Evolutionary conservation across 2,888 invertebrate species (phyloP).

Genomic region (Masnerella sp.): DNA sequence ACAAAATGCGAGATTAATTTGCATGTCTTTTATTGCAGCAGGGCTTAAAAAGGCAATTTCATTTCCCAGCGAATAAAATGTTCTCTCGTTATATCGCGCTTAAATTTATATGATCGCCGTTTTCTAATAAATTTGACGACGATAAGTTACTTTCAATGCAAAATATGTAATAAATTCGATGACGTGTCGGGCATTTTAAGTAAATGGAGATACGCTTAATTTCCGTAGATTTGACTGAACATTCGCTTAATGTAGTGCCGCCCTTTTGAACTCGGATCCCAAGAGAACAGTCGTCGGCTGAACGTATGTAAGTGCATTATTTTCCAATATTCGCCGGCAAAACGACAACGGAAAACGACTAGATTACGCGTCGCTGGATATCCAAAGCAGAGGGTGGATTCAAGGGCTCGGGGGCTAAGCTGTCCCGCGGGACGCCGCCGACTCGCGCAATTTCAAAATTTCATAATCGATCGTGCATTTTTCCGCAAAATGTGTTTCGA

Average conservation of each 20-base stretch:
- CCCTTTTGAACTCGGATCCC: conserved; percentile 59
- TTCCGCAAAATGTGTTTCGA: conserved; percentile 28
- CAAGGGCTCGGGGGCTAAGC: conserved; percentile 68
- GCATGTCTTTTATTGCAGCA: conserved; percentile 15
- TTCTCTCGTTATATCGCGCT: conserved; percentile 6
- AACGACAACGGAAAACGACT: conserved; percentile 60
- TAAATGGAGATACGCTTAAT: conserved; percentile 37
- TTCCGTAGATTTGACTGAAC: conserved; percentile 42
- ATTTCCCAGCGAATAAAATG: conserved; percentile 14
- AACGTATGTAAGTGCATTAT: conserved; percentile 73
- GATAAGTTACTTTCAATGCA: too few species aligned
- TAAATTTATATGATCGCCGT: conserved; percentile 14
- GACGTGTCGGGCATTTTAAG: conserved; percentile 11
- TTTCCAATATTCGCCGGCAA: conserved; percentile 73
- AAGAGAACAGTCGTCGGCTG: conserved; percentile 60
- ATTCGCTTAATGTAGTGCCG: conserved; percentile 43
- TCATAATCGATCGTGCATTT: conserved; percentile 73
- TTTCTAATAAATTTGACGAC: too few species aligned
- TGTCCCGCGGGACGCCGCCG: conserved; percentile 72
- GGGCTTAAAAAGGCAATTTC: conserved; percentile 25
- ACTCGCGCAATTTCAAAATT: conserved; percentile 71
- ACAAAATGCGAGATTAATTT: conserved; percentile 36
- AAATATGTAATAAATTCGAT: neutral
- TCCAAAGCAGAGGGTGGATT: conserved; percentile 67
- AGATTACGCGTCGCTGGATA: conserved; percentile 71